These are phyloP conservation scores for Dryobotodes eremita DNA, from an alignment of 2,888 invertebrate species.

Conservation along the genomic window DNA sequence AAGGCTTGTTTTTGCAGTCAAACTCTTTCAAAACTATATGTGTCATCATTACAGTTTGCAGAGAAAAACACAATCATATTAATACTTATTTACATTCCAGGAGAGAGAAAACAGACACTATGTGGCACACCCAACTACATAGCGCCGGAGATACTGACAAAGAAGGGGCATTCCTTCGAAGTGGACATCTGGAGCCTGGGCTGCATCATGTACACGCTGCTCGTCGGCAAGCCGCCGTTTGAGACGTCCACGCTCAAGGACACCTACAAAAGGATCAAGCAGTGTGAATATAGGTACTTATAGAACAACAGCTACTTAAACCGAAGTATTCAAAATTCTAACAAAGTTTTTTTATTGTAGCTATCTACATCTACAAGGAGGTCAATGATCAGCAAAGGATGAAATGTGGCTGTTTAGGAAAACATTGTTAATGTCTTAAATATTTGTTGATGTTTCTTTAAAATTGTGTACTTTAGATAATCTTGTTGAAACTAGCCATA, in stretches of 20 bases:
- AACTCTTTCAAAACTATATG: too few relatives aligned
- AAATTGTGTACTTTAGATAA: background rate
- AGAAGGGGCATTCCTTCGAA: slow-evolving; percentile 99
- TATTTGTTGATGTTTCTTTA: background rate
- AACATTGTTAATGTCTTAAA: background rate
- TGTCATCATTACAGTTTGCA: too few relatives aligned
- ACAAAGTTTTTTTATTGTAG: background rate
- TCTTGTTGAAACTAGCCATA: background rate
- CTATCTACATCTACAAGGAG: too few relatives aligned
- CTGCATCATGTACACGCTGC: slow-evolving; percentile 99
- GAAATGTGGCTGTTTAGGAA: background rate
- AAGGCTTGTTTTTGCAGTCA: background rate
- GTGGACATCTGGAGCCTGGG: slow-evolving; percentile 99
- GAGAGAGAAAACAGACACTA: slow-evolving; percentile 96
- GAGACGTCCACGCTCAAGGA: slow-evolving; percentile 98
- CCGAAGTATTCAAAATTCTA: too few relatives aligned
- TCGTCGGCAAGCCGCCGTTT: slow-evolving; percentile 99
- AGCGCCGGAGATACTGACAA: slow-evolving; percentile 99
- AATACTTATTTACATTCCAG: slow-evolving; percentile 71
- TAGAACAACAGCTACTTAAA: too few relatives aligned
- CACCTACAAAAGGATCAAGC: slow-evolving; percentile 98
- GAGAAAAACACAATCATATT: too few relatives aligned
- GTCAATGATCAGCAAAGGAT: background rate
- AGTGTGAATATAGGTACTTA: slow-evolving; percentile 95
- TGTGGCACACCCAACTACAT: slow-evolving; percentile 99